Evolutionary conservation across 2,888 invertebrate genomes (phyloP).

Genomic region (Ferrisia virgata): DNA sequence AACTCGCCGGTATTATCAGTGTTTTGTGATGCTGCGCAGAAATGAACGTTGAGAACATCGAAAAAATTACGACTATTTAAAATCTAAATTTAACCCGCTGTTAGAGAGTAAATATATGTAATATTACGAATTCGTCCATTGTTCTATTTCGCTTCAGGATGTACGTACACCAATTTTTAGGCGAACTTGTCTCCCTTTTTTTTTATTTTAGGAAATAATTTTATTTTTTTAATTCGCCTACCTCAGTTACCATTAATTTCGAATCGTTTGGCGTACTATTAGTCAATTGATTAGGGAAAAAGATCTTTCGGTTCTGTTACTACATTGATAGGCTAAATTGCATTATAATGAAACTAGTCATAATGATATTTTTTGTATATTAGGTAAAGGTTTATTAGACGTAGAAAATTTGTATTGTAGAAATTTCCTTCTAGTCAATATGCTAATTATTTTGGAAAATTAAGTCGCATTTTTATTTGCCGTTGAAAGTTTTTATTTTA

Average conservation of each 20-base stretch:
- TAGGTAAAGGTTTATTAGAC: neutral
- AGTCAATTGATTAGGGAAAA: neutral
- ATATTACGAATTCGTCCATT: too few species aligned
- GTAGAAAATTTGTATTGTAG: neutral
- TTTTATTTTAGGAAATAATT: too few species aligned
- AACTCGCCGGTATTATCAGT: neutral
- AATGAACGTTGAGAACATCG: too few species aligned
- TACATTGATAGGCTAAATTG: neutral
- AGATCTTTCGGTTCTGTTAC: neutral
- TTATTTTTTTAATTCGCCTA: neutral
- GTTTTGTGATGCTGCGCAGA: too few species aligned
- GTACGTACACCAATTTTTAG: too few species aligned
- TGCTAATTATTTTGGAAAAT: neutral
- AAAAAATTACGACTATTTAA: too few species aligned
- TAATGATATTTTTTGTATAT: neutral
- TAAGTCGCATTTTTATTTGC: neutral
- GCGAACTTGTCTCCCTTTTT: too few species aligned
- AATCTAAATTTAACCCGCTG: too few species aligned
- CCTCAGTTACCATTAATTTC: neutral
- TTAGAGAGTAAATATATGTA: too few species aligned
- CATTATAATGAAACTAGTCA: neutral
- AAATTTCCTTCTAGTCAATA: neutral
- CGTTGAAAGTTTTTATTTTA: neutral
- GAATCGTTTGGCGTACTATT: neutral
- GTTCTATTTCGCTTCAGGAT: too few species aligned